Evolutionary conservation across 30 jellyfish, hydroid and myxozoan species (phyloP).

Genomic region (Sanderia malayensis): DNA sequence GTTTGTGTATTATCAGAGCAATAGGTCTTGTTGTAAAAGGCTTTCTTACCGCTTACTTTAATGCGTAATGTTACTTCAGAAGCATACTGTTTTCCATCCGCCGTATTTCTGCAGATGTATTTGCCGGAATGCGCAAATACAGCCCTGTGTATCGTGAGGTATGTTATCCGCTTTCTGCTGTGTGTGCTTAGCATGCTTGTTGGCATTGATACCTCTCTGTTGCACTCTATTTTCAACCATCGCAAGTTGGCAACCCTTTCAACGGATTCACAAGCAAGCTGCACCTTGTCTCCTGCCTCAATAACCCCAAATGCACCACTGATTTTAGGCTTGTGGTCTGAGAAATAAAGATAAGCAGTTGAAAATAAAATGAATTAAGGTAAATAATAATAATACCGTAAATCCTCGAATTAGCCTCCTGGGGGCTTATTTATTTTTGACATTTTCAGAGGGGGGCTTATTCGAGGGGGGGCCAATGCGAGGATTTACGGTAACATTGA

Average conservation of each 20-base stretch:
- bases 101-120: conserved; percentile 21
- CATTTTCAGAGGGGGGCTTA: no score
- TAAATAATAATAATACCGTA: no score
- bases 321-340: not conserved
- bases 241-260: conserved; percentile 1
- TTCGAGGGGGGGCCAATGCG: no score
- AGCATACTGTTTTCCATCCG: not conserved
- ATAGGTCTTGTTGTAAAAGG: no score
- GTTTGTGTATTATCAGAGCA: no score
- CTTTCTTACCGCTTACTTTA: conserved; percentile 28
- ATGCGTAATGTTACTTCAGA: conserved; percentile 11
- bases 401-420: no score
- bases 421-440: no score
- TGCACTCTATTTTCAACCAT: conserved; percentile 40
- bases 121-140: conserved; percentile 32
- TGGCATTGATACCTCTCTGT: not conserved
- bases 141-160: conserved; percentile 9
- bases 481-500: no score
- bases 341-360: no score
- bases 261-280: conserved; percentile 14
- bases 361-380: no score
- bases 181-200: not conserved
- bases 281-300: conserved; percentile 37
- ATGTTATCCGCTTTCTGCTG: not conserved
- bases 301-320: not conserved